These are phyloP conservation scores for Tragopan temminckii DNA, from an alignment of 2,797 vertebrate species.

Conservation along the genomic window DNA sequence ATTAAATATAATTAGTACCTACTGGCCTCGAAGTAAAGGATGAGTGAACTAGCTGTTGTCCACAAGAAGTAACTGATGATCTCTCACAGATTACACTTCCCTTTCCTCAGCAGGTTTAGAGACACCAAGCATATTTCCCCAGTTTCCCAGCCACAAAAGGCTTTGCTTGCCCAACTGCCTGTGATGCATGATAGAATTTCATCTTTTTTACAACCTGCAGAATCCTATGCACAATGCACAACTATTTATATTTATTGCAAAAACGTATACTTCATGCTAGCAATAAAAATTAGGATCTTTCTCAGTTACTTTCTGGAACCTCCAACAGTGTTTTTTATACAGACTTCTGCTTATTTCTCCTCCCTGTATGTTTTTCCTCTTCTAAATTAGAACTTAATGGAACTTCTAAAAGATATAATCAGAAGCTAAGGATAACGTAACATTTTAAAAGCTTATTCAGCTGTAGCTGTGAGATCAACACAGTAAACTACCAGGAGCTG, in stretches of 20 bases:
- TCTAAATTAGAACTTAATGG: constrained; percentile 18
- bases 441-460: constrained; percentile 30
- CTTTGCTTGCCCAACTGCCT: background rate
- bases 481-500: constrained; percentile 16
- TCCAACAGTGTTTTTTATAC: constrained; percentile 28
- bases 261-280: background rate
- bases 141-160: background rate
- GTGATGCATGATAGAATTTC: fast-evolving
- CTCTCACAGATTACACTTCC: background rate
- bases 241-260: background rate
- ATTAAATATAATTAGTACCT: background rate
- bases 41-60: background rate
- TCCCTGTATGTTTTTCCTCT: background rate
- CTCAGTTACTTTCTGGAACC: background rate
- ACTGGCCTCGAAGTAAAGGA: background rate
- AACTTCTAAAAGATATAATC: constrained; percentile 43
- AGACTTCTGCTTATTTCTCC: background rate
- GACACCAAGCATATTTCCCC: background rate
- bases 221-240: background rate
- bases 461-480: constrained; percentile 53
- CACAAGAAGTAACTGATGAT: background rate
- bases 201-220: background rate
- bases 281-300: background rate
- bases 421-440: constrained; percentile 35
- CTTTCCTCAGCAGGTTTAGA: background rate